A percentile compares a stretch with the other conserved stretches of the same genome.
Evolutionary conservation across 2,888 invertebrate species (phyloP).

Genomic region (Caenorhabditis imperialis): DNA sequence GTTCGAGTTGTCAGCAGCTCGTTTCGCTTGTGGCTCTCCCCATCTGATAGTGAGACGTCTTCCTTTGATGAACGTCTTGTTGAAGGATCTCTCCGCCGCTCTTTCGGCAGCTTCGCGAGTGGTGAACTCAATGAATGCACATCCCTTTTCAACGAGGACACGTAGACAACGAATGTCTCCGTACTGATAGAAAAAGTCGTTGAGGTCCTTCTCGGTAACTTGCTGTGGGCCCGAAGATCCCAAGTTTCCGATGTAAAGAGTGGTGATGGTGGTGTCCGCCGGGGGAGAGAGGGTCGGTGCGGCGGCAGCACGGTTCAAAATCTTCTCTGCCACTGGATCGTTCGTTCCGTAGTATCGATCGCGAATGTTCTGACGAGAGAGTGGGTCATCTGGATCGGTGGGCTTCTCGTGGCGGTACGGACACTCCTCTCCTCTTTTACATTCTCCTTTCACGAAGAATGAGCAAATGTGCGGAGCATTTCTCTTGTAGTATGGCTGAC

Average conservation of each 20-base stretch:
- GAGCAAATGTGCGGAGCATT: constrained; percentile 96
- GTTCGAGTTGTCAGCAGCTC: constrained; percentile 68
- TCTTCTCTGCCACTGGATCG: constrained; percentile 95
- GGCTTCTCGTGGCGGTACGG: constrained; percentile 95
- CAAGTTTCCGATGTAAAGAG: constrained; percentile 95
- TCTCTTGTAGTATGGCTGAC: constrained; percentile 93
- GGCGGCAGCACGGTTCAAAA: constrained; percentile 86
- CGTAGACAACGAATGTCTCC: constrained; percentile 96
- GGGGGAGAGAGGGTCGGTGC: constrained; percentile 96
- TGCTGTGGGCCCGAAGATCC: constrained; percentile 83
- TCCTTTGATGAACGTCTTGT: constrained; percentile 89
- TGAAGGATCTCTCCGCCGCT: constrained; percentile 95
- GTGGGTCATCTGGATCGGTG: constrained; percentile 95
- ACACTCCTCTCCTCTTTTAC: constrained; percentile 94
- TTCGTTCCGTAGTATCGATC: constrained; percentile 94
- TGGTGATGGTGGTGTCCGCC: constrained; percentile 95
- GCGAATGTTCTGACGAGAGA: constrained; percentile 95
- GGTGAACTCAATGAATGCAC: constrained; percentile 97
- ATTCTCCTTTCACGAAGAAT: constrained; percentile 98
- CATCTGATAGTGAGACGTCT: constrained; percentile 95
- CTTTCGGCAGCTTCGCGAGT: constrained; percentile 90
- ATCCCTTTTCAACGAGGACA: constrained; percentile 89
- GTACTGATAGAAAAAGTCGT: constrained; percentile 96
- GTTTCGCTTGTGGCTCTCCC: constrained; percentile 91
- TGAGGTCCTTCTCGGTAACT: constrained; percentile 89